These are phyloP conservation scores for Taurulus bubalis DNA, from an alignment of 2,113 vertebrate genomes.

Conservation along the genomic window DNA sequence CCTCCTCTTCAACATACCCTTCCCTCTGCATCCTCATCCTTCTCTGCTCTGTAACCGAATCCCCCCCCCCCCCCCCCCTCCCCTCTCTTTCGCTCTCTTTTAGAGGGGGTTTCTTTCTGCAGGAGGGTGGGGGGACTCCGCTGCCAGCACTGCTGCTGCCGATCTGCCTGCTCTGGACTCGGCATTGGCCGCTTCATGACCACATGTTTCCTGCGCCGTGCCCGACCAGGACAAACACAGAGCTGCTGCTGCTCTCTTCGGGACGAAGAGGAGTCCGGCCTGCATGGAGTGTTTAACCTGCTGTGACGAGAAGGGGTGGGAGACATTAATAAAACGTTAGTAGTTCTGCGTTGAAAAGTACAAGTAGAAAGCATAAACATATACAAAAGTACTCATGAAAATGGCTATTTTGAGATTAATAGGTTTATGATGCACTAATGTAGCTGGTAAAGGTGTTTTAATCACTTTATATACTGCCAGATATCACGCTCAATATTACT, in stretches of 20 bases:
- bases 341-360: background rate
- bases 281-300: slow-evolving; percentile 37
- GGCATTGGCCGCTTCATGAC: slow-evolving; percentile 72
- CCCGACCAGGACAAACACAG: slow-evolving; percentile 62
- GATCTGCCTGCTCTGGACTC: slow-evolving; percentile 55
- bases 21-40: slow-evolving; percentile 64
- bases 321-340: too few relatives aligned
- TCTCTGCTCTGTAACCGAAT: slow-evolving; percentile 50
- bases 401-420: too few relatives aligned
- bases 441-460: too few relatives aligned
- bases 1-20: slow-evolving; percentile 52
- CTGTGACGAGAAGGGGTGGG: slow-evolving; percentile 15
- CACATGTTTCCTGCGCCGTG: slow-evolving; percentile 75
- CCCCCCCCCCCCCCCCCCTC: slow-evolving; percentile 23
- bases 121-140: slow-evolving; percentile 33
- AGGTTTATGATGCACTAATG: too few relatives aligned
- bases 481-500: too few relatives aligned
- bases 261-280: slow-evolving; percentile 50
- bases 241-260: slow-evolving; percentile 47
- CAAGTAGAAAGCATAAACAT: background rate
- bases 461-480: too few relatives aligned
- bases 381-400: background rate
- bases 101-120: slow-evolving; percentile 58
- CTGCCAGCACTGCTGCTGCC: slow-evolving; percentile 54
- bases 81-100: slow-evolving; percentile 13